A percentile compares a stretch with the other conserved stretches of the same genome.
phyloP scores from a whole-genome alignment of 1,140 invertebrate species.

The Cherax quadricarinatus region DNA sequence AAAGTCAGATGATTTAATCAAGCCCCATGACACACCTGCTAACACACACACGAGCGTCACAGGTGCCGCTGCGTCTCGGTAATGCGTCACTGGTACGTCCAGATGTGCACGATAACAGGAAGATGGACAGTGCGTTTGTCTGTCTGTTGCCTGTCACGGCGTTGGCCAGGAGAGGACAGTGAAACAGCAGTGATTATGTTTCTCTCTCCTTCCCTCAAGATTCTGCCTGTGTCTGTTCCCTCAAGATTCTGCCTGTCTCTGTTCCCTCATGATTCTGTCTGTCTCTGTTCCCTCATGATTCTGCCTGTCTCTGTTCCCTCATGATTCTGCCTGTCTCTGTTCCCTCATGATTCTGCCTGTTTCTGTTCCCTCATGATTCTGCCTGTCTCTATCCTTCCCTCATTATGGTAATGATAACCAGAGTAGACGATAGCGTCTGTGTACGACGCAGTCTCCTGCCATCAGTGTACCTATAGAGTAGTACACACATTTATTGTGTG shows the following conservation, averaged over 20 bases:
- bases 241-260: conserved; percentile 24
- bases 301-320: conserved; percentile 27
- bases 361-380: background rate
- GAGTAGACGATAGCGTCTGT: conserved; percentile 8
- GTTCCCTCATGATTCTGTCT: too few species aligned
- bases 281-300: too few species aligned
- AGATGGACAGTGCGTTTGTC: background rate
- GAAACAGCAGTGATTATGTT: background rate
- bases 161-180: conserved; percentile 37
- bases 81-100: conserved; percentile 1
- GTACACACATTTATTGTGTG: too few species aligned
- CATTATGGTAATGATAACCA: conserved; percentile 7
- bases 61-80: background rate
- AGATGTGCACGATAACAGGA: background rate
- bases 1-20: background rate
- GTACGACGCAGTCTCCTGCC: too few species aligned
- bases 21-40: background rate
- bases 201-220: too few species aligned
- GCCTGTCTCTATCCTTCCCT: conserved; percentile 28
- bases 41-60: too few species aligned
- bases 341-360: conserved; percentile 26
- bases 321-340: conserved; percentile 31
- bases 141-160: conserved; percentile 39
- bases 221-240: conserved; percentile 30
- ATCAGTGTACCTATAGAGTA: too few species aligned